Percentiles rank a stretch among this genome's conserved stretches.
Conservation (phyloP, 2,888 invertebrate species). For the Tigriopus californicus region DNA sequence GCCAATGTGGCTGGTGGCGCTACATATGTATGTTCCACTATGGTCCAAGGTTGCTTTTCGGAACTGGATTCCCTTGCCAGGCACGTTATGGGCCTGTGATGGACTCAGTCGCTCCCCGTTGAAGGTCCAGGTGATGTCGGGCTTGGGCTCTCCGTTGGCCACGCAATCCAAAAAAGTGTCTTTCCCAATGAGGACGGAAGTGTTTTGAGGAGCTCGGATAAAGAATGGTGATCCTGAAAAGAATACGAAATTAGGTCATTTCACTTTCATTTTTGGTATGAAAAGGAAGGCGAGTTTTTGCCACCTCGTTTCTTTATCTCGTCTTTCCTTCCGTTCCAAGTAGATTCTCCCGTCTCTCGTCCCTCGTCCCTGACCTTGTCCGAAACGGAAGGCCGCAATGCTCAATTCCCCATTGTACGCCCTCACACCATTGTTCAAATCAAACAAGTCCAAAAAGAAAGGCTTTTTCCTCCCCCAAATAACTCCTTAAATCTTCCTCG, state of each 20-base stretch:
- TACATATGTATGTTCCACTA: not conserved
- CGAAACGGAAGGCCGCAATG: too few relatives aligned
- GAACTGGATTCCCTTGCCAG: not conserved
- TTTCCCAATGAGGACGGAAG: not conserved
- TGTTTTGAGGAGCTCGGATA: not conserved
- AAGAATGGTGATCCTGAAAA: conserved; percentile 6
- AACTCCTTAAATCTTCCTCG: too few relatives aligned
- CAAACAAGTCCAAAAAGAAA: too few relatives aligned
- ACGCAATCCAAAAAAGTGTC: not conserved
- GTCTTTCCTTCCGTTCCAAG: too few relatives aligned
- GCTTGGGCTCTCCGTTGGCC: conserved; percentile 1
- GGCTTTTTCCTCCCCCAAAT: too few relatives aligned
- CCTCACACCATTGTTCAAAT: too few relatives aligned
- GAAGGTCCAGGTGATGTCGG: not conserved
- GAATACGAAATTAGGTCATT: not conserved
- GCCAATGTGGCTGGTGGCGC: not conserved
- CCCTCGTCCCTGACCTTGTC: too few relatives aligned
- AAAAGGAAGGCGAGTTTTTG: not conserved
- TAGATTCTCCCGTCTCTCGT: too few relatives aligned
- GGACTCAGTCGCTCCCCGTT: not conserved
- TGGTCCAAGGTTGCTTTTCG: not conserved
- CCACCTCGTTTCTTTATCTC: too few relatives aligned
- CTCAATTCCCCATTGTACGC: too few relatives aligned
- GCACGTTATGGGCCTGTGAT: not conserved
- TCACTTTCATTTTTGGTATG: not conserved